Base-by-base conservation (phyloP, 2,888 invertebrate genomes). In the Lasioglossum morio region DNA sequence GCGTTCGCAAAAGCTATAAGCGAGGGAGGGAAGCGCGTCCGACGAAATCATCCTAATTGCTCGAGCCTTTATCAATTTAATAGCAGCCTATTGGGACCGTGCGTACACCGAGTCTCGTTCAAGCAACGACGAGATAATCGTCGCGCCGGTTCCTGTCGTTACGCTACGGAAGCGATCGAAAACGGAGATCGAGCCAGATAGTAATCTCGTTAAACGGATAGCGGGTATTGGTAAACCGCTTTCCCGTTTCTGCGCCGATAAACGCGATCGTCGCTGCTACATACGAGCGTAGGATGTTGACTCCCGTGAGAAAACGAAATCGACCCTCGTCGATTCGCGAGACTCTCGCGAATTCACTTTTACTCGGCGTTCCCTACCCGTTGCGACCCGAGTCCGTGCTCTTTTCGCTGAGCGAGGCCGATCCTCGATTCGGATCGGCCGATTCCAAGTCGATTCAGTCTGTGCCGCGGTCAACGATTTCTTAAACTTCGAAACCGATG, bases 261-360 rank as follows among this genome's bases (percentile, higher is more conserved):
- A 79, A 72, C 85, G 72, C 30, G 85, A 69, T 87, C 85, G 72
- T 81, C 82, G n/a, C 73, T 23, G 48, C 48, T 23, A 53, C 48
- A 48, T 70, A 63, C 46, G 69, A 43, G 83, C 79, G 34, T 83
- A 69, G 70, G 69, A 66, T 12, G 63, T 70, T 63, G 72, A 69
- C n/a, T 74, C 77, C 78, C 86, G 85, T 90, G 89, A 89, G 92
- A 92, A 89, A 89, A 89, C 81, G 76, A 75, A 70, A 46, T 78
- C 73, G 84, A 84, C 81, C 89, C 88, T 89, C 89, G 88, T 86
- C 82, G 80, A 60, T 72, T 16, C 82, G 72, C 77, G 63, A 40
- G 63, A 63, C 7, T 19, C 87, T 76, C 75, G 81, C 77, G 57
- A 81, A 86, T 84, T 87, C 85, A 89, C 84, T 86, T 88, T 88